Evolutionary conservation across 2,797 vertebrate genomes (phyloP).

Genomic region (Syndactyla subalaris): DNA sequence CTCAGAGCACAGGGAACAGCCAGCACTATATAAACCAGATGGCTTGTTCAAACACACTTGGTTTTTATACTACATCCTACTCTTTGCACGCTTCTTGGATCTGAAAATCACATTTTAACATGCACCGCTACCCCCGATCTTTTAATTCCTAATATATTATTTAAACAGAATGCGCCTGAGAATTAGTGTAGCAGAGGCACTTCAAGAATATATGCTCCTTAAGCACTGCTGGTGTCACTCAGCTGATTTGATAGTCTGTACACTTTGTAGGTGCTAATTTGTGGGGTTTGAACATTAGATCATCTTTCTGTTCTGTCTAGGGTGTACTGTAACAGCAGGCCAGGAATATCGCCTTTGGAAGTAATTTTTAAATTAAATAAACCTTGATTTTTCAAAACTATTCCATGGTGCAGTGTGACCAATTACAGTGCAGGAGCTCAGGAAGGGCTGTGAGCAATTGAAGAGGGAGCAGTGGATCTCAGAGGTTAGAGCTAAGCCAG

Average conservation of each 20-base stretch:
- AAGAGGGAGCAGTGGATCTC: neutral
- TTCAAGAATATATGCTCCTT: neutral
- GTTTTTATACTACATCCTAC: neutral
- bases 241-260: neutral
- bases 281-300: neutral
- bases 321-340: neutral
- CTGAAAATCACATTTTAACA: neutral
- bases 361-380: neutral
- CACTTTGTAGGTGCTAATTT: neutral
- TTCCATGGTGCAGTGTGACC: neutral
- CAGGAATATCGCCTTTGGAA: neutral
- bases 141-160: constrained; percentile 23
- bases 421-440: neutral
- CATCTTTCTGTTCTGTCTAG: neutral
- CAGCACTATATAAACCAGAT: constrained; percentile 21
- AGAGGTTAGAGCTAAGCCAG: neutral
- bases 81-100: neutral
- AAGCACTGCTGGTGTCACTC: neutral
- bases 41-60: constrained; percentile 11
- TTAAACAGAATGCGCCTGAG: neutral
- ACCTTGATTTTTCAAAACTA: neutral
- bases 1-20: constrained; percentile 12
- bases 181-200: neutral
- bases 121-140: neutral
- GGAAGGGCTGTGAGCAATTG: neutral